Evolutionary conservation across 2,113 vertebrate species (phyloP), one percentile per base, ranked within the genome.

Genomic region (Benitochromis conjunctus): DNA sequence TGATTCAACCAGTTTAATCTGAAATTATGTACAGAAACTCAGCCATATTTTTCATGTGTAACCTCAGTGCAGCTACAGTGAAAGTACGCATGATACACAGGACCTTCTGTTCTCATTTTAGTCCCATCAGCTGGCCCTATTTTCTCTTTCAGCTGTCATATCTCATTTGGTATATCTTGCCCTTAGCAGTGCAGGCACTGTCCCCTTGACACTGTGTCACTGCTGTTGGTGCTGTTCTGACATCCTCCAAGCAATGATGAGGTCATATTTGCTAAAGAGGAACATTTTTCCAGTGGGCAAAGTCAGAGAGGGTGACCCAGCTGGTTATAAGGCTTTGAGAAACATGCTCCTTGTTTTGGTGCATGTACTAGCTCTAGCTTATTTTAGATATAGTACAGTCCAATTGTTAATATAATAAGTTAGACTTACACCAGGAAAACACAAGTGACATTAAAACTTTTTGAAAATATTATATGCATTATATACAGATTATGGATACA

Each of bases 131-230:
- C 88, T 86, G 92, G 54, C 87, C 82, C 82, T 92, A 90, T 92
- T 91, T 93, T 93, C 89, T 91, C 90, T 91, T 89, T 88, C 84
- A 93, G 92, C 92, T 95, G 95, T 95, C 96, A 95, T 94, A 94
- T 95, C 93, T 94, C 86, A 93, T 96, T 95, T 94, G 87, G 26
- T 86, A 83, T 62, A 21, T 92, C 29, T 90, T 57, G 92, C 95
- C 94, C 81, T 58, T 18, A 90, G 95, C 91, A 26, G n/a, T 57
- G 86, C 84, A 90, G 90, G 89, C 88, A 86, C 84, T 48, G 51
- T 84, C 81, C 87, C 84, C 87, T 85, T 89, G 81, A 89, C 84
- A 86, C 79, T 91, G 84, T 85, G 85, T 86, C 87, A 79, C 86
- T 88, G 86, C 88, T 88, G 66, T 86, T 92, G 90, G 91, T 90